phyloP scores from a whole-genome alignment of 1,140 invertebrate species.

The Marisa cornuarietis region DNA sequence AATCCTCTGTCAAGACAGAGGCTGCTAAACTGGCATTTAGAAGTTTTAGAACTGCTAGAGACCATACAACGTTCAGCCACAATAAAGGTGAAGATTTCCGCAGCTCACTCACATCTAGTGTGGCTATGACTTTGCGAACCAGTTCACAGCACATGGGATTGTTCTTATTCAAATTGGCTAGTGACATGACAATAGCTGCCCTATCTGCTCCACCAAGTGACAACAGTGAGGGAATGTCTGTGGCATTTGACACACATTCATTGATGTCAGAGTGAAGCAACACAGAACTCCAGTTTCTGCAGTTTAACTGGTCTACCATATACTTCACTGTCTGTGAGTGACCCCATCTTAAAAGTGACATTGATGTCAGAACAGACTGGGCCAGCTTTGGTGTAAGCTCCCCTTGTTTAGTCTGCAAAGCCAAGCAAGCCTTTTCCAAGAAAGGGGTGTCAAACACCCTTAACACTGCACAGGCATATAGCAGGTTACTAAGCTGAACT shows the following conservation, averaged over 20 bases:
- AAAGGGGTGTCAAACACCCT: constrained; percentile 7
- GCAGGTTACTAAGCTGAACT: constrained; percentile 13
- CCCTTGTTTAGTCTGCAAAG: not conserved
- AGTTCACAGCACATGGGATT: not conserved
- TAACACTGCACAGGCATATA: constrained; percentile 4
- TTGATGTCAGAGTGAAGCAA: not conserved
- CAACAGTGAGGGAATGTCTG: not conserved
- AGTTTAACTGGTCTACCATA: not conserved
- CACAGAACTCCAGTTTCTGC: not conserved
- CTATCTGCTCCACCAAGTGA: constrained; percentile 4
- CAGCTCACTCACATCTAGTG: not conserved
- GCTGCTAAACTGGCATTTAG: not conserved
- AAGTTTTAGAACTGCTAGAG: constrained; percentile 1
- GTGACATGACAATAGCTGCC: not conserved
- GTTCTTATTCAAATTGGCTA: constrained; percentile 10
- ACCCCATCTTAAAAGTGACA: constrained; percentile 12
- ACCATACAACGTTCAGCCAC: constrained; percentile 22
- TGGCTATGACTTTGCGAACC: not conserved
- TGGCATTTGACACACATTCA: not conserved
- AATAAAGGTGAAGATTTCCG: not conserved
- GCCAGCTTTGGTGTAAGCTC: constrained; percentile 1
- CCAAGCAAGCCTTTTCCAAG: not conserved
- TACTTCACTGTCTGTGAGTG: not conserved
- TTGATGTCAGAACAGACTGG: constrained; percentile 6
- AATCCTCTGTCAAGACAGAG: constrained; percentile 11